phyloP scores from a whole-genome alignment of 2,888 invertebrate species.

The Xestobium rufovillosum region DNA sequence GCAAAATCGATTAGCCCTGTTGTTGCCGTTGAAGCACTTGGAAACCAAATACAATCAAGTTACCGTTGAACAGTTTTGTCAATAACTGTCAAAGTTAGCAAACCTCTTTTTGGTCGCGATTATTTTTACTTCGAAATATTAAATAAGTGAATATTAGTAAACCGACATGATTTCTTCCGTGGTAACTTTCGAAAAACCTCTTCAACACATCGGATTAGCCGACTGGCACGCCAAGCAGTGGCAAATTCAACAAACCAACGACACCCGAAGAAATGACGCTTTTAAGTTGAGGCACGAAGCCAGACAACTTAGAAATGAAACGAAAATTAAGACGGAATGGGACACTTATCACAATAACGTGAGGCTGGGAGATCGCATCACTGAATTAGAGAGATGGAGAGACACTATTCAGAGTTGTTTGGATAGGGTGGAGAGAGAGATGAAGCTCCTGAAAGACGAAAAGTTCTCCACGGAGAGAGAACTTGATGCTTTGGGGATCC shows the following conservation, averaged over 20 bases:
- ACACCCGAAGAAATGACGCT: constrained; percentile 59
- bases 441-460: constrained; percentile 57
- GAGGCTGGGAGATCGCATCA: constrained; percentile 60
- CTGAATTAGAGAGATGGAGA: constrained; percentile 60
- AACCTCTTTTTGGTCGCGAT: no score
- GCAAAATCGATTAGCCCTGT: no score
- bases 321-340: constrained; percentile 67
- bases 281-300: constrained; percentile 64
- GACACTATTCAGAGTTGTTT: constrained; percentile 52
- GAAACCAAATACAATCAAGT: no score
- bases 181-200: constrained; percentile 58
- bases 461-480: constrained; percentile 67
- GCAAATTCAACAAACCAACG: constrained; percentile 61
- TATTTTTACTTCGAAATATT: no score
- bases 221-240: constrained; percentile 73
- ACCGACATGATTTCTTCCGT: constrained; percentile 37
- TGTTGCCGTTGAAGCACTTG: no score
- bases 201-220: constrained; percentile 60
- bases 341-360: constrained; percentile 71
- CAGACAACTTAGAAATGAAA: constrained; percentile 66
- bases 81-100: no score
- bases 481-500: constrained; percentile 61
- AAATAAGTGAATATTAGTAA: no score
- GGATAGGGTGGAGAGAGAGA: constrained; percentile 58
- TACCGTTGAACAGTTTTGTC: no score